Conservation (phyloP, 2,113 vertebrate genomes). For the Lampris megalopsis region DNA sequence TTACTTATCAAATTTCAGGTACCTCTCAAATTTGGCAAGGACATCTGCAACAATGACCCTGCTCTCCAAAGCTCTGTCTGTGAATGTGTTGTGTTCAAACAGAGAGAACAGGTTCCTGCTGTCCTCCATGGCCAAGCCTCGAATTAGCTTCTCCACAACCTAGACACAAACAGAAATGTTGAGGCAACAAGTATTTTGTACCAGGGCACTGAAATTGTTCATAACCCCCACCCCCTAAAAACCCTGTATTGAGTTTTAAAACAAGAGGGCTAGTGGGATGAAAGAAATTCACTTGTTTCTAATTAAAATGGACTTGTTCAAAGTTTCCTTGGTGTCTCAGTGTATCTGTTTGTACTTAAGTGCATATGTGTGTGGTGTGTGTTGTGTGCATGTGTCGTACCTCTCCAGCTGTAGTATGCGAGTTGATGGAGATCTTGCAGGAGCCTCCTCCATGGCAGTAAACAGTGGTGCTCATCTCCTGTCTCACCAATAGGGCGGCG, state of each 20-base stretch:
- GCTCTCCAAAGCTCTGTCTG: conserved; percentile 95
- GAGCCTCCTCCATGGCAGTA: conserved; percentile 94
- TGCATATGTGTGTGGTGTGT: background rate
- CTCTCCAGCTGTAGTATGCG: conserved; percentile 94
- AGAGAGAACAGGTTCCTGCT: conserved; percentile 98
- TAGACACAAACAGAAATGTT: conserved; percentile 59
- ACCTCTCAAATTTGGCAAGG: conserved; percentile 98
- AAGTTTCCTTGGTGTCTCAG: background rate
- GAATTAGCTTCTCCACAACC: conserved; percentile 98
- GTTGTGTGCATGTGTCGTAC: conserved; percentile 60
- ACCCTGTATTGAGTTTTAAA: no score
- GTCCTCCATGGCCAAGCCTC: conserved; percentile 97
- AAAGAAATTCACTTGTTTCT: no score
- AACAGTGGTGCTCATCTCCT: conserved; percentile 93
- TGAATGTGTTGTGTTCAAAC: conserved; percentile 91
- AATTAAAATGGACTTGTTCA: no score
- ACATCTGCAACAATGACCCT: conserved; percentile 95
- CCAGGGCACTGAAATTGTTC: background rate
- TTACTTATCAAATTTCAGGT: background rate
- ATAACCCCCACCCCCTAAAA: no score
- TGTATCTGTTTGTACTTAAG: background rate
- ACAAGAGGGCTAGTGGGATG: no score
- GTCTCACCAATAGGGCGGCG: conserved; percentile 88
- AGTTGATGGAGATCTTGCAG: conserved; percentile 95
- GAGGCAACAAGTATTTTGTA: background rate